phyloP scores from a whole-genome alignment of 2,113 vertebrate genomes.

The Chlamydotis undulata region DNA sequence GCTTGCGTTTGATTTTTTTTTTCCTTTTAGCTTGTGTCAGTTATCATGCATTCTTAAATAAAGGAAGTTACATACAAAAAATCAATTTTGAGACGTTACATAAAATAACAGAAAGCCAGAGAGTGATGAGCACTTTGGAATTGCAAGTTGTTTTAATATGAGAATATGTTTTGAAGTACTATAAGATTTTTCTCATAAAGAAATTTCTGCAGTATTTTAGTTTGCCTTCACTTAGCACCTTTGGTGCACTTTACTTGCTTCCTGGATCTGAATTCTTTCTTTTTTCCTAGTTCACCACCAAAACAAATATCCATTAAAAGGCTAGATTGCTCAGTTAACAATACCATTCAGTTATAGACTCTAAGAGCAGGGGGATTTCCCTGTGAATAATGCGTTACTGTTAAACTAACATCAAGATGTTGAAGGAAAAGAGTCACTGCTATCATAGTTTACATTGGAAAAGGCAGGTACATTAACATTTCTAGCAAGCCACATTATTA shows the following conservation, averaged over 20 bases:
- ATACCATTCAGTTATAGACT: neutral
- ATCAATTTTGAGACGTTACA: neutral
- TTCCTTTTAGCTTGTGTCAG: neutral
- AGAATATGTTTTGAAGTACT: neutral
- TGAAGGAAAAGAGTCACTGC: constrained; percentile 13
- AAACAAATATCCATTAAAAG: neutral
- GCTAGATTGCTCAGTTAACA: neutral
- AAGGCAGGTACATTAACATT: constrained; percentile 13
- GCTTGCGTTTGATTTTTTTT: neutral
- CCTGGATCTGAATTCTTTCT: neutral
- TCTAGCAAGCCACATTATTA: constrained; percentile 22
- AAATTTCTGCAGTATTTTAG: neutral
- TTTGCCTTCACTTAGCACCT: neutral
- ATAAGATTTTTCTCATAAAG: neutral
- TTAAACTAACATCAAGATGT: neutral
- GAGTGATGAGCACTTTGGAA: neutral
- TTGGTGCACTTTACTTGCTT: neutral
- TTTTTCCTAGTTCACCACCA: neutral
- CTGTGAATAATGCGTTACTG: neutral
- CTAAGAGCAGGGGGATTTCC: neutral
- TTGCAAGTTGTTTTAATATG: neutral
- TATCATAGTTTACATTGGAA: constrained; percentile 41
- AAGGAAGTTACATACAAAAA: neutral
- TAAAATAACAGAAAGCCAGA: neutral
- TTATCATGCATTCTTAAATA: neutral